Evolutionary conservation across 1,140 invertebrate genomes (phyloP).

Genomic region (Gonatopus flavifemur): DNA sequence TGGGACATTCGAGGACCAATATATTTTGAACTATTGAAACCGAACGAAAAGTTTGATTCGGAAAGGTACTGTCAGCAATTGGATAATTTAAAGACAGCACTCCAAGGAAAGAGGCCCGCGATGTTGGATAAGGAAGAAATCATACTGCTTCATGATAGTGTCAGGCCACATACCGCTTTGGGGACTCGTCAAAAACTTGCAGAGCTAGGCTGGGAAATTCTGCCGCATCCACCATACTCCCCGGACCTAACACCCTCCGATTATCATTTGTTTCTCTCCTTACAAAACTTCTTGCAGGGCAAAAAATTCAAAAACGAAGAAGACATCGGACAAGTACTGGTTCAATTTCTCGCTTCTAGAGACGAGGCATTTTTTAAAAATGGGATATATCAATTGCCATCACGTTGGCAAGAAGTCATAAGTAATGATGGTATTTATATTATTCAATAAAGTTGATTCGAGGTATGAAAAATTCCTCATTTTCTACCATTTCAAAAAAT

Average conservation of each 20-base stretch:
- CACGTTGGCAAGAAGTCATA: slow-evolving; percentile 3
- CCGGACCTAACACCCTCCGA: slow-evolving; percentile 14
- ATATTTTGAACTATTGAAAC: slow-evolving; percentile 19
- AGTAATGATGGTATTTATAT: too few species aligned
- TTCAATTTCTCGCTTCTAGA: not conserved
- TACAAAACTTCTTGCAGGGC: not conserved
- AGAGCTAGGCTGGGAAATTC: slow-evolving; percentile 16
- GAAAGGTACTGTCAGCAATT: slow-evolving; percentile 20
- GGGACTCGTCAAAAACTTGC: slow-evolving; percentile 15
- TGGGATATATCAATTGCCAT: not conserved
- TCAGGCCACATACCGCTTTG: slow-evolving; percentile 6
- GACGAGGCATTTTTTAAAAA: not conserved
- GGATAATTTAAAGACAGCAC: slow-evolving; percentile 18
- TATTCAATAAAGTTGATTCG: too few species aligned
- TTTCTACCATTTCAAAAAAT: not conserved
- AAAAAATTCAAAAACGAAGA: slow-evolving; percentile 1
- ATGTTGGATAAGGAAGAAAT: slow-evolving; percentile 22
- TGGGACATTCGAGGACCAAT: slow-evolving; percentile 19
- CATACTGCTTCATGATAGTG: slow-evolving; percentile 16
- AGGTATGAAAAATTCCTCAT: not conserved
- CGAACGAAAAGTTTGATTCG: slow-evolving; percentile 12
- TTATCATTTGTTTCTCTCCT: slow-evolving; percentile 14
- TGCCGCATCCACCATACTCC: slow-evolving; percentile 19
- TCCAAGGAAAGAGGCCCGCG: slow-evolving; percentile 17
- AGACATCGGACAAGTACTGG: not conserved